These are phyloP conservation scores for Adela reaumurella DNA, from an alignment of 2,888 invertebrate genomes.

Conservation along the genomic window DNA sequence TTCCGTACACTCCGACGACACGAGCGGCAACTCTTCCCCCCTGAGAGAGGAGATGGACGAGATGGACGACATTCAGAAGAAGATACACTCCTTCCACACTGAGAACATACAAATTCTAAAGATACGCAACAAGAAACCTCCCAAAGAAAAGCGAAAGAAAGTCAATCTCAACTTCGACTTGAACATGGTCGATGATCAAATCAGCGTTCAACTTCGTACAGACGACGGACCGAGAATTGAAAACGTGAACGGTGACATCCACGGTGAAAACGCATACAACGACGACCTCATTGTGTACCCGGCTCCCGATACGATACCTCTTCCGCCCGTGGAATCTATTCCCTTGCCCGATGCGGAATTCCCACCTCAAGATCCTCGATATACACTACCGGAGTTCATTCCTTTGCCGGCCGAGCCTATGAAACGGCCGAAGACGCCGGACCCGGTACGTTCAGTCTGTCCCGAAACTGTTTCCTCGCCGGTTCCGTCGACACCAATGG, in stretches of 20 bases:
- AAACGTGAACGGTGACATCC: conserved; percentile 36
- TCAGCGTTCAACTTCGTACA: conserved; percentile 45
- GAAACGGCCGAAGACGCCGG: not conserved
- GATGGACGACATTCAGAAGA: conserved; percentile 60
- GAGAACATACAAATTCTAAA: conserved; percentile 60
- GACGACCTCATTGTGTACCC: conserved; percentile 28
- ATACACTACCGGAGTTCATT: conserved; percentile 38
- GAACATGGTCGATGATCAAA: conserved; percentile 50
- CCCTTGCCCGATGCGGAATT: conserved; percentile 39
- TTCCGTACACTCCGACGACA: conserved; percentile 30
- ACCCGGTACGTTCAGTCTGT: no score
- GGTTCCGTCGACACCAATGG: no score
- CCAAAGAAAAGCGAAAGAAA: conserved; percentile 51
- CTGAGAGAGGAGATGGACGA: conserved; percentile 57
- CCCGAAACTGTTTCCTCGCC: no score
- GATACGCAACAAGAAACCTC: conserved; percentile 56
- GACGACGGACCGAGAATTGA: conserved; percentile 22
- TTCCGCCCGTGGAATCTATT: conserved; percentile 40
- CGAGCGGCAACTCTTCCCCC: conserved; percentile 48
- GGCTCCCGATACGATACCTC: conserved; percentile 38
- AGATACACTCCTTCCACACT: conserved; percentile 60
- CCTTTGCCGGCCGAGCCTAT: conserved; percentile 22
- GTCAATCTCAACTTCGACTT: conserved; percentile 53
- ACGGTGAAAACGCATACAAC: conserved; percentile 26
- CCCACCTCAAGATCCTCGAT: not conserved